Conservation (phyloP, 2,888 invertebrate species). For the Hipparchia sbordonii region DNA sequence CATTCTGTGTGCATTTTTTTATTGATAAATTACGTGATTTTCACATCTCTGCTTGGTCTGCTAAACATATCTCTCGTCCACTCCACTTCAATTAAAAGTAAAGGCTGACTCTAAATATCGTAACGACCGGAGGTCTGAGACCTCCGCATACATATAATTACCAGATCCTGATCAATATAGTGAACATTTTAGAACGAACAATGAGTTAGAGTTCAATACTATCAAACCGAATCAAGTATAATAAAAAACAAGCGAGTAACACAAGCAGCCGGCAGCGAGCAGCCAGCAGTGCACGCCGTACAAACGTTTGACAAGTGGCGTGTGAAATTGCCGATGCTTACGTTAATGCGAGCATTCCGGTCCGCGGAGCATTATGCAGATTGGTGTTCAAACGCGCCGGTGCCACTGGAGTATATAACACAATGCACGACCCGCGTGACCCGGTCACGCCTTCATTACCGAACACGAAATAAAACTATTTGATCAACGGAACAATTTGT, state of each 20-base stretch:
- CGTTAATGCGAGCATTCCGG: conserved; percentile 42
- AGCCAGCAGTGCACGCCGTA: neutral
- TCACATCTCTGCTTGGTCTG: neutral
- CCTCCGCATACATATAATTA: too few relatives aligned
- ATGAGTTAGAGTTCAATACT: neutral
- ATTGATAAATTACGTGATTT: too few relatives aligned
- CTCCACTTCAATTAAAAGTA: neutral
- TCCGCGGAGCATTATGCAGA: conserved; percentile 38
- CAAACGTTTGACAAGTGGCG: conserved; percentile 42
- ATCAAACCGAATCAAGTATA: neutral
- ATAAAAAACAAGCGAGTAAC: neutral
- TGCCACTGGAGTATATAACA: neutral
- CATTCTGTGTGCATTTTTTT: too few relatives aligned
- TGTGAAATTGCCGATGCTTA: conserved; percentile 44
- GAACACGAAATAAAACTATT: conserved; percentile 4
- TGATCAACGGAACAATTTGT: conserved; percentile 4
- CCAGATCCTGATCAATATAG: neutral
- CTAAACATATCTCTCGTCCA: neutral
- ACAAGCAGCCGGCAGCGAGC: neutral
- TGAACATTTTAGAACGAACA: neutral
- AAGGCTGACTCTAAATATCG: too few relatives aligned
- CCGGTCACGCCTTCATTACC: conserved; percentile 18
- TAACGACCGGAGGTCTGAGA: too few relatives aligned
- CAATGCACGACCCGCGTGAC: conserved; percentile 13
- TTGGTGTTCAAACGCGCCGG: conserved; percentile 8